A percentile compares a stretch with the other conserved stretches of the same genome.
Evolutionary conservation across 30 jellyfish, hydroid and myxozoan genomes (phyloP).

Genomic region (Cassiopea xamachana): DNA sequence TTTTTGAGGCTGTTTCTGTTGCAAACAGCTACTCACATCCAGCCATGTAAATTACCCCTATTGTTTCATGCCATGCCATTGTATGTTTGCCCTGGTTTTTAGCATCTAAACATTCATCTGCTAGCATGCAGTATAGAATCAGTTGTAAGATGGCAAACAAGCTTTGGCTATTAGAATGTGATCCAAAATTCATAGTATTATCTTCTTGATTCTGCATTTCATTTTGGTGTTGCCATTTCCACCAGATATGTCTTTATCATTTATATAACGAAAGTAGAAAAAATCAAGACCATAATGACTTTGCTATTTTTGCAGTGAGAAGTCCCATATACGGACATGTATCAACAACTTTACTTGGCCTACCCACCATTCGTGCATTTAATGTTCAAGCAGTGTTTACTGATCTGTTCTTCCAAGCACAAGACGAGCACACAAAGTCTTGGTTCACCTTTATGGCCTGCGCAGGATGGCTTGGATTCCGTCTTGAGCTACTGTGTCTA

Average conservation of each 20-base stretch:
- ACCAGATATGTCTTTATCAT: too few relatives aligned
- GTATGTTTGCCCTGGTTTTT: neutral
- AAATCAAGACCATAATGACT: too few relatives aligned
- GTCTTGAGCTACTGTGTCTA: conserved; percentile 73
- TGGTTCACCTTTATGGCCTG: conserved; percentile 80
- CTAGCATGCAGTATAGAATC: neutral
- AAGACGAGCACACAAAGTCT: conserved; percentile 90
- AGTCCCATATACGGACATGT: conserved; percentile 94
- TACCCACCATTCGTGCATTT: conserved; percentile 97
- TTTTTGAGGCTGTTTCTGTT: too few relatives aligned
- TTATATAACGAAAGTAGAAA: too few relatives aligned
- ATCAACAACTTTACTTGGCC: conserved; percentile 93
- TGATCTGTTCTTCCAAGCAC: conserved; percentile 78
- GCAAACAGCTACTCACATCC: too few relatives aligned
- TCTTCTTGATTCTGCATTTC: too few relatives aligned
- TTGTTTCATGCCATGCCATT: neutral
- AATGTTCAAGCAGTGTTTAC: conserved; percentile 76
- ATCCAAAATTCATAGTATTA: too few relatives aligned
- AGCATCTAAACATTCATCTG: neutral
- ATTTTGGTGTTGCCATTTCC: too few relatives aligned
- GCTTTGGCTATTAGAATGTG: too few relatives aligned
- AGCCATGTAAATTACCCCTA: neutral
- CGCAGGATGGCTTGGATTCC: conserved; percentile 87
- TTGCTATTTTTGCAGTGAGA: conserved; percentile 58
- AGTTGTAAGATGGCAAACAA: too few relatives aligned